Evolutionary conservation across 2,888 invertebrate genomes (phyloP).

Genomic region (Linnaemya vulpina): DNA sequence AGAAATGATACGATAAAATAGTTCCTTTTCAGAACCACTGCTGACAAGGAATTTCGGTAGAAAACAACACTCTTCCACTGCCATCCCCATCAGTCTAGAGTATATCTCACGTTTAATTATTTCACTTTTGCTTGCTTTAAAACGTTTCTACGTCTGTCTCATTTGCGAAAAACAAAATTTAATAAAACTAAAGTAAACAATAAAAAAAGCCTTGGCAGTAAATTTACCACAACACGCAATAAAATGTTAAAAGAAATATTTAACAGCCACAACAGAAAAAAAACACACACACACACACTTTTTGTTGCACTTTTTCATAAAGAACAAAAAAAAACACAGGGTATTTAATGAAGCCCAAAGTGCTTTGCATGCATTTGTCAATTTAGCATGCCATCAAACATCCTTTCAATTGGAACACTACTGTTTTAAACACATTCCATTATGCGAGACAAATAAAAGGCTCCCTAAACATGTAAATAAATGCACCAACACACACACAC

Average conservation of each 20-base stretch:
- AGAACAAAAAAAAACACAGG: conserved; percentile 26
- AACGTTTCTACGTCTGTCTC: conserved; percentile 29
- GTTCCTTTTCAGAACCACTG: too few relatives aligned
- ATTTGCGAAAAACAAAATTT: conserved; percentile 69
- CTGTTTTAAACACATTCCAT: conserved; percentile 75
- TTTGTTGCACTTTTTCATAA: conserved; percentile 39
- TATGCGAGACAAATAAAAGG: conserved; percentile 41
- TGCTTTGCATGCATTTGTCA: conserved; percentile 81
- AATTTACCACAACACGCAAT: conserved; percentile 69
- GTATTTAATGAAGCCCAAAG: conserved; percentile 70
- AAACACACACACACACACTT: conserved; percentile 32
- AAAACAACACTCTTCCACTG: background rate
- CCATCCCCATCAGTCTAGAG: too few relatives aligned
- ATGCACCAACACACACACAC: too few relatives aligned
- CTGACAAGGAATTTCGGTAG: background rate
- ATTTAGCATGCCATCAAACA: conserved; percentile 81
- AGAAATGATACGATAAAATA: too few relatives aligned
- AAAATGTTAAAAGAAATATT: conserved; percentile 62
- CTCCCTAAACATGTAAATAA: conserved; percentile 15
- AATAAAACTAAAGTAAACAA: conserved; percentile 44
- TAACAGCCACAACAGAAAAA: conserved; percentile 42
- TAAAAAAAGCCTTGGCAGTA: conserved; percentile 59
- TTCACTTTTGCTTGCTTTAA: conserved; percentile 45
- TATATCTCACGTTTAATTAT: background rate
- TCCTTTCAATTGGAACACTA: conserved; percentile 77